Evolutionary conservation across 2,888 invertebrate genomes (phyloP), one percentile per base, ranked within the genome.

Genomic region (Xestia xanthographa): DNA sequence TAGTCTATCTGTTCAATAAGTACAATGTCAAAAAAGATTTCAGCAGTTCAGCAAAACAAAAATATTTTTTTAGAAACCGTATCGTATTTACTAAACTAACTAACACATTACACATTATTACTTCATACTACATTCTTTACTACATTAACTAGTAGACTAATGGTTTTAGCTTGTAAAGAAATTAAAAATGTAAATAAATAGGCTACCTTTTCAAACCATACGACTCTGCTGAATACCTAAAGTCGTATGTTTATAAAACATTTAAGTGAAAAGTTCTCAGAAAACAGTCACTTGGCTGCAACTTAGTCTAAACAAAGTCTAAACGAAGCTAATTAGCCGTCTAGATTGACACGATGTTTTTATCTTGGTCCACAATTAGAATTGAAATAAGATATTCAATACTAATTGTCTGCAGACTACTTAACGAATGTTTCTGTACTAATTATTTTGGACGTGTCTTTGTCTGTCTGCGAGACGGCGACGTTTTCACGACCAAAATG

Each of bases 351-450:
- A 12, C 43, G 11, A 53, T 74, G 43, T 38, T 77, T 80, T 74
- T 74, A 20, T 62, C 50, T 62, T 29, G 20, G 22, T 53, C n/a
- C n/a, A 26, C 38, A 81, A 62, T 62, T 74, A 53, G 38, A 74
- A 81, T 41, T 29, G 53, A 45, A 81, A 81, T 73, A 53, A 62
- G 43, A 53, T 74, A 81, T 81, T 74, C 6, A 41, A 74, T 62
- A 14, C 14, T 60, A 60, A 50, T 72, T 60, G 53, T 53, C 53
- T 41, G 45, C 38, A 3, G 29, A 43, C 14, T 79, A 38, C 1
- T 38, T 45, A 63, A 65, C 62, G 0, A 43, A 53, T 45, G 17
- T n/a, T 5, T 38, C 12, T 12, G n/a, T 48, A 38, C 8, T 34
- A n/a, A 62, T 62, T 62, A 38, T 38, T 62, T 62, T 62, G 38